Conservation (phyloP, 2,888 invertebrate genomes). For the Hypsopygia costalis region DNA sequence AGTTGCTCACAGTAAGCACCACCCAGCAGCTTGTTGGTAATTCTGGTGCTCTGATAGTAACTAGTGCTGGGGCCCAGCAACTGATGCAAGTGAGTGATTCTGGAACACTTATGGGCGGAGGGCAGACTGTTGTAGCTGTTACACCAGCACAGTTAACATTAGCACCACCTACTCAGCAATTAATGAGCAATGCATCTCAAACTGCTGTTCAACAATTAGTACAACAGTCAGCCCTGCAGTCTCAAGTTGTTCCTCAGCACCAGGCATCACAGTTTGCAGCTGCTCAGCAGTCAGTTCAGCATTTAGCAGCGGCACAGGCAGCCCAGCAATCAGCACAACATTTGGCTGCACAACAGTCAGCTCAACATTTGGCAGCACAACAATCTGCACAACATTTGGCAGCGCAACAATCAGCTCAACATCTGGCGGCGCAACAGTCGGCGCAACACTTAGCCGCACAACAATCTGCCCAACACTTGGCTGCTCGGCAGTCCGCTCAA, state of each 20-base stretch:
- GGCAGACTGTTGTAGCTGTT: slow-evolving; percentile 71
- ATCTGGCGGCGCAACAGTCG: slow-evolving; percentile 48
- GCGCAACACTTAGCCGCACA: slow-evolving; percentile 49
- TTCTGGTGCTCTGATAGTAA: slow-evolving; percentile 70
- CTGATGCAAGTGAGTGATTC: slow-evolving; percentile 77
- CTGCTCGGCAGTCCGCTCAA: slow-evolving; percentile 34
- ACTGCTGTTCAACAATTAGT: slow-evolving; percentile 68
- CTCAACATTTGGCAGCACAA: slow-evolving; percentile 45
- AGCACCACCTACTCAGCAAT: slow-evolving; percentile 59
- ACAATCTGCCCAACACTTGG: slow-evolving; percentile 43
- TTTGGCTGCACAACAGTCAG: slow-evolving; percentile 46
- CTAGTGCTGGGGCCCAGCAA: slow-evolving; percentile 74
- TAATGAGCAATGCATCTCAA: slow-evolving; percentile 63
- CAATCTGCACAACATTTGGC: slow-evolving; percentile 44
- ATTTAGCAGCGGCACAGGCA: slow-evolving; percentile 53
- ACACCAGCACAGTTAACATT: slow-evolving; percentile 68
- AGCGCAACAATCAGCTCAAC: slow-evolving; percentile 51
- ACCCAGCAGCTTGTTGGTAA: slow-evolving; percentile 72
- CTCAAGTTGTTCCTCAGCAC: slow-evolving; percentile 61
- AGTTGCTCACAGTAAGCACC: slow-evolving; percentile 70
- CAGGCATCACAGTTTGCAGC: slow-evolving; percentile 56
- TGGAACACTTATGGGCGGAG: slow-evolving; percentile 69
- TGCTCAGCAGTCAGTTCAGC: slow-evolving; percentile 61
- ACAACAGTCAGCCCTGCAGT: slow-evolving; percentile 60
- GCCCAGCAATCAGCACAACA: slow-evolving; percentile 45